Conservation (phyloP, 2,888 invertebrate genomes). For the Acrocyrtus sp. region DNA sequence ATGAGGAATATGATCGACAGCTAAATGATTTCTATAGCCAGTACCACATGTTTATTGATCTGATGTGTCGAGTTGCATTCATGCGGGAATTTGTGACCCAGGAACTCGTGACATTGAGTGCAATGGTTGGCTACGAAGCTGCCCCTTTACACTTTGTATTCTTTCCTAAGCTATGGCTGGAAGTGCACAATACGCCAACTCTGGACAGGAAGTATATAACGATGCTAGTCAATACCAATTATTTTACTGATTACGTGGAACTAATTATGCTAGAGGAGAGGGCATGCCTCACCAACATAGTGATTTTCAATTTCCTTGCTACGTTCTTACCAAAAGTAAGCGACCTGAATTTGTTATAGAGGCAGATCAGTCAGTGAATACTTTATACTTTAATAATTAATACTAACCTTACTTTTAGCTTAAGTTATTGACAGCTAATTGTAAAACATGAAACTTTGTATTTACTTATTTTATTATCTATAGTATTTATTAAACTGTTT, state of each 20-base stretch:
- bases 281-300: conserved; percentile 82
- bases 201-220: conserved; percentile 79
- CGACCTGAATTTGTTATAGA: background rate
- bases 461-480: too few relatives aligned
- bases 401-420: background rate
- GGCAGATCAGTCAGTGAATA: background rate
- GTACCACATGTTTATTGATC: conserved; percentile 90
- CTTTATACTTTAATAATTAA: background rate
- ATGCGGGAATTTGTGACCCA: conserved; percentile 88
- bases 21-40: conserved; percentile 83
- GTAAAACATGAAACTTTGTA: too few relatives aligned
- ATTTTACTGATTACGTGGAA: conserved; percentile 89
- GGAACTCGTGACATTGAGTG: conserved; percentile 85
- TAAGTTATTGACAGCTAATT: too few relatives aligned
- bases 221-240: conserved; percentile 82
- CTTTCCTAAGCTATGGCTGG: conserved; percentile 93
- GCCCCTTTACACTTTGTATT: conserved; percentile 87
- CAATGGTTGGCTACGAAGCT: conserved; percentile 89
- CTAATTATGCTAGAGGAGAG: conserved; percentile 89
- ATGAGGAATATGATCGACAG: conserved; percentile 80
- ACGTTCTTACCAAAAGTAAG: conserved; percentile 89
- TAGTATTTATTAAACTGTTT: too few relatives aligned
- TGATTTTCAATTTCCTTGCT: conserved; percentile 87
- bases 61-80: conserved; percentile 87
- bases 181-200: conserved; percentile 80